A percentile compares a stretch with the other conserved stretches of the same genome.
Conservation (phyloP, 2,888 invertebrate genomes). For the Caenorhabditis sp. region DNA sequence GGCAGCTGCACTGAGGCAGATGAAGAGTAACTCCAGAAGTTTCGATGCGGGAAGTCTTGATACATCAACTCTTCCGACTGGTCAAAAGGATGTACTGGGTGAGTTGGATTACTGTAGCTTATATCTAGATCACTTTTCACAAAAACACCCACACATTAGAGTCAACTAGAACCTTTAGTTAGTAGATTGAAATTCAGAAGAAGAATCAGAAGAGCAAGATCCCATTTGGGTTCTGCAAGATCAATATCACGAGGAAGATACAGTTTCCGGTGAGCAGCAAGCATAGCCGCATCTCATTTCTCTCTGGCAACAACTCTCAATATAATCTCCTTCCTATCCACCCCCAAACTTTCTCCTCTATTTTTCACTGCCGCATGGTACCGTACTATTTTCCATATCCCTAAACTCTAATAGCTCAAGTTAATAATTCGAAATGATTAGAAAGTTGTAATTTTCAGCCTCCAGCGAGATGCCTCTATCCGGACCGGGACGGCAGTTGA, state of each 20-base stretch:
- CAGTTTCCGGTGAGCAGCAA: constrained; percentile 59
- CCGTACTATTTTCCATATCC: constrained; percentile 8
- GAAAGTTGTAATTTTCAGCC: constrained; percentile 57
- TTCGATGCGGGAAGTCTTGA: constrained; percentile 74
- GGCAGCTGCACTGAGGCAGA: constrained; percentile 54
- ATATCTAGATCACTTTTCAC: neutral
- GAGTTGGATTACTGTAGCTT: neutral
- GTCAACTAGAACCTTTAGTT: constrained; percentile 16
- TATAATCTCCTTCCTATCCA: constrained; percentile 1
- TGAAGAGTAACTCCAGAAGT: constrained; percentile 73
- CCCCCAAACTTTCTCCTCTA: constrained; percentile 29
- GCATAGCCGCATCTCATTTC: constrained; percentile 14
- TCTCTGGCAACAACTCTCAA: constrained; percentile 30
- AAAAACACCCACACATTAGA: constrained; percentile 18
- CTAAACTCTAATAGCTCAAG: constrained; percentile 21
- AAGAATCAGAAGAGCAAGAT: constrained; percentile 50
- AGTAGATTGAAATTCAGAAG: constrained; percentile 50
- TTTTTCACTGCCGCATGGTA: constrained; percentile 31
- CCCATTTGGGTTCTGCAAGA: constrained; percentile 64
- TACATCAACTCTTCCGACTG: constrained; percentile 60
- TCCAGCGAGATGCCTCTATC: constrained; percentile 79
- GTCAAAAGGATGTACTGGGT: constrained; percentile 75
- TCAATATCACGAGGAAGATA: constrained; percentile 48
- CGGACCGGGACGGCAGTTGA: constrained; percentile 79
- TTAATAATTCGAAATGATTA: neutral